Conservation (phyloP, 2,888 invertebrate genomes). For the Nephrotoma flavescens region DNA sequence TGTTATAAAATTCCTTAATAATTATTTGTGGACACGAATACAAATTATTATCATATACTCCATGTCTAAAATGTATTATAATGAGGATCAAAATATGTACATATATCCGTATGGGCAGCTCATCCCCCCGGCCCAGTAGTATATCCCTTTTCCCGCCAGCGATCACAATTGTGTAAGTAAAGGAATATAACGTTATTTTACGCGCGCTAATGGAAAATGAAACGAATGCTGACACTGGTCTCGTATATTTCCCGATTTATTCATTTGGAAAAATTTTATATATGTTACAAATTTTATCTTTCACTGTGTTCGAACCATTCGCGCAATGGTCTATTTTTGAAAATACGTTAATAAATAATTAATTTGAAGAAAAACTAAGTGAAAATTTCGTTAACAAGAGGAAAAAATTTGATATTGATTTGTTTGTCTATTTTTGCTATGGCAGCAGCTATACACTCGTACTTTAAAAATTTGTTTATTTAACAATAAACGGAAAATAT, state of each 20-base stretch:
- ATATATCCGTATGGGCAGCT: not conserved
- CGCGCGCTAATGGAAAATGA: not conserved
- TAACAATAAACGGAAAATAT: too few species aligned
- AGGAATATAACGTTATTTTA: not conserved
- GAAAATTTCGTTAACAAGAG: not conserved
- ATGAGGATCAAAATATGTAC: not conserved
- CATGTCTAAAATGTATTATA: not conserved
- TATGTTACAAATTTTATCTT: not conserved
- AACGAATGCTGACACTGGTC: not conserved
- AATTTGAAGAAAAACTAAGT: not conserved
- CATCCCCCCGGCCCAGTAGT: not conserved
- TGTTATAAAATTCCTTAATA: not conserved
- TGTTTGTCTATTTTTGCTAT: not conserved
- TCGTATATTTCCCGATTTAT: not conserved
- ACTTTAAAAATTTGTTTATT: too few species aligned
- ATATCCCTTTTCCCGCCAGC: too few species aligned
- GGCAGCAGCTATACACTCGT: too few species aligned
- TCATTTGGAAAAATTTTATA: not conserved
- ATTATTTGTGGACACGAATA: not conserved
- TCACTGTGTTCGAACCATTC: not conserved
- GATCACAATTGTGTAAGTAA: too few species aligned
- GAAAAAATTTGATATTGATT: not conserved
- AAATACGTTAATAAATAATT: not conserved
- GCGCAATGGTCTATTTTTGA: not conserved
- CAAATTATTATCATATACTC: not conserved